Conservation (phyloP, 2,113 vertebrate genomes). For the Macrotis lagotis region DNA sequence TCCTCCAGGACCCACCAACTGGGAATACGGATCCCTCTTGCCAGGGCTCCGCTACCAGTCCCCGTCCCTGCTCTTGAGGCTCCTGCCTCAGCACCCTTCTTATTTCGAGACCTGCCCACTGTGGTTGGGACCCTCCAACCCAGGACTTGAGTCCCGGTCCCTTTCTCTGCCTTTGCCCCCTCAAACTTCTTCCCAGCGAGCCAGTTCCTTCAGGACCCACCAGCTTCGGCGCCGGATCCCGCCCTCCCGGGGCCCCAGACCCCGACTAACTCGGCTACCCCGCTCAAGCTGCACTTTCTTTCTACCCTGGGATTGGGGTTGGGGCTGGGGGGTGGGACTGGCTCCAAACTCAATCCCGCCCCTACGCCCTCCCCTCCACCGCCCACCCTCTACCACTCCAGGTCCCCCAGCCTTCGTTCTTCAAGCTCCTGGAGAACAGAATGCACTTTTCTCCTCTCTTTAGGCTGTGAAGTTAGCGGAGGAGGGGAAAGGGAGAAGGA, state of each 20-base stretch:
- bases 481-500: neutral
- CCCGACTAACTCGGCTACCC: neutral
- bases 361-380: conserved; percentile 54
- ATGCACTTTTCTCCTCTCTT: neutral
- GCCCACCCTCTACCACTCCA: neutral
- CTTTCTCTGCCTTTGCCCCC: conserved; percentile 46
- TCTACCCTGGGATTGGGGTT: conserved; percentile 55
- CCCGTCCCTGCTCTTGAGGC: neutral
- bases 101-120: neutral
- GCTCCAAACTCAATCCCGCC: conserved; percentile 32
- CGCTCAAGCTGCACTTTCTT: conserved; percentile 23
- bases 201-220: neutral
- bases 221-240: neutral
- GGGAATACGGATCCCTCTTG: neutral
- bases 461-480: neutral
- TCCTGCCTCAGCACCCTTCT: conserved; percentile 63
- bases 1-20: neutral
- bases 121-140: neutral
- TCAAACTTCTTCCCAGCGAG: neutral
- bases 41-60: neutral
- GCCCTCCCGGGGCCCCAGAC: conserved; percentile 1
- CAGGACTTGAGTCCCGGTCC: fast-evolving
- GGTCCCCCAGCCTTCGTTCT: conserved; percentile 21
- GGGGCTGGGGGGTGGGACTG: conserved; percentile 50
- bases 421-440: neutral